phyloP scores from a whole-genome alignment of 2,888 invertebrate species.

The Rhogogaster chlorosoma region DNA sequence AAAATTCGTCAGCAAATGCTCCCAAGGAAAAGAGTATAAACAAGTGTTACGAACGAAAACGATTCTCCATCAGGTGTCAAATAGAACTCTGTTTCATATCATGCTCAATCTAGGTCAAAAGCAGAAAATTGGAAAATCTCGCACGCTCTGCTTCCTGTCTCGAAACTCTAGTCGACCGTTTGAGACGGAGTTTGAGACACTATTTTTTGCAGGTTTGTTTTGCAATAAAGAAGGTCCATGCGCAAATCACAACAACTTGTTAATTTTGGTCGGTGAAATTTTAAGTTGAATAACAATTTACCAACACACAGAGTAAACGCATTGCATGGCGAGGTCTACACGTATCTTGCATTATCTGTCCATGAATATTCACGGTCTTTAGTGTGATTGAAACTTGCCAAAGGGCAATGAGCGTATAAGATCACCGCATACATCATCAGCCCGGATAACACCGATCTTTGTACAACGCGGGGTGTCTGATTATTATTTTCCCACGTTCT shows the following conservation, averaged over 20 bases:
- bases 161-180: neutral
- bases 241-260: neutral
- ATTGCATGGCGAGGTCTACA: neutral
- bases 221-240: neutral
- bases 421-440: neutral
- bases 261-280: neutral
- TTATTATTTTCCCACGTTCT: neutral
- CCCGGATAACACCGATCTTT: neutral
- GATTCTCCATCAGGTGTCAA: neutral
- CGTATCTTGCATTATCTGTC: slow-evolving; percentile 38
- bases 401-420: slow-evolving; percentile 1
- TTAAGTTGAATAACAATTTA: neutral
- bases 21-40: neutral
- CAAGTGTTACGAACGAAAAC: neutral
- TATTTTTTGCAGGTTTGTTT: neutral
- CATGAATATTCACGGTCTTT: slow-evolving; percentile 36
- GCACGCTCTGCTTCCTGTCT: neutral
- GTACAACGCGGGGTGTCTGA: neutral
- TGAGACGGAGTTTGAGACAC: neutral
- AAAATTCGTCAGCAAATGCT: neutral
- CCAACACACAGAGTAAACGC: neutral
- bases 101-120: neutral
- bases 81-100: neutral
- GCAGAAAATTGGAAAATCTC: neutral
- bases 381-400: slow-evolving; percentile 31